Conservation (phyloP, 2,888 invertebrate genomes). For the Amblyjoppa proteus region DNA sequence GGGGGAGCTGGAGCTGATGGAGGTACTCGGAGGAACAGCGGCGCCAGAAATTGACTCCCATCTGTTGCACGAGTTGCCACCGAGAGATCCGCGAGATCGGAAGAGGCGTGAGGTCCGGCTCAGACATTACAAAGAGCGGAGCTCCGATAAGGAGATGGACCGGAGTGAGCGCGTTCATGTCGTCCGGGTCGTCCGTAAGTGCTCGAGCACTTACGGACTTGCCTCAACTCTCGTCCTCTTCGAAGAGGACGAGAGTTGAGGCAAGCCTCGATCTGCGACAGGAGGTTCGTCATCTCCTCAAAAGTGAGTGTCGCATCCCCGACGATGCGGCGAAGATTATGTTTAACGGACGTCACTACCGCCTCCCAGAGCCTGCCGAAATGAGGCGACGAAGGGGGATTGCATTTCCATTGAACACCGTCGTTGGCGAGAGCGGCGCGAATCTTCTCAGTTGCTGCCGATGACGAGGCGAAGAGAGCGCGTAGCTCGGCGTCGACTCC, state of each 20-base stretch:
- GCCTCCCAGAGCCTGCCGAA: constrained; percentile 77
- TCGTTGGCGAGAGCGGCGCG: constrained; percentile 39
- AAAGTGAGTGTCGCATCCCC: not conserved
- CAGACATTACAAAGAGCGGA: constrained; percentile 63
- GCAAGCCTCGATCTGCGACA: not conserved
- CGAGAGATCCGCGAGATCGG: constrained; percentile 65
- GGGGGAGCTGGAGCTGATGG: not conserved
- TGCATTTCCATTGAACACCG: constrained; percentile 73
- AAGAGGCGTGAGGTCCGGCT: constrained; percentile 67
- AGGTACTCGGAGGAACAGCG: constrained; percentile 47
- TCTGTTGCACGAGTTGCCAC: constrained; percentile 69
- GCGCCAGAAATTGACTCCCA: constrained; percentile 55
- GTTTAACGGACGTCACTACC: constrained; percentile 70
- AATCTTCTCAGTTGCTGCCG: not conserved
- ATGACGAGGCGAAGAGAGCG: constrained; percentile 5
- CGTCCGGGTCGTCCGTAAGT: not conserved
- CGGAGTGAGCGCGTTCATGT: not conserved
- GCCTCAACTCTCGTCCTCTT: no score
- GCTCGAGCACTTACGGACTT: not conserved
- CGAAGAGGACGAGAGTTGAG: constrained; percentile 12
- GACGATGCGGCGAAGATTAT: not conserved
- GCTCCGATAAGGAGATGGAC: constrained; percentile 1
- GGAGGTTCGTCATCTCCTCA: not conserved
- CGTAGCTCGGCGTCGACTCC: constrained; percentile 65
- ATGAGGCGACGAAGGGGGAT: constrained; percentile 74